Base-by-base conservation (phyloP, 2,113 vertebrate species). In the Alosa alosa region DNA sequence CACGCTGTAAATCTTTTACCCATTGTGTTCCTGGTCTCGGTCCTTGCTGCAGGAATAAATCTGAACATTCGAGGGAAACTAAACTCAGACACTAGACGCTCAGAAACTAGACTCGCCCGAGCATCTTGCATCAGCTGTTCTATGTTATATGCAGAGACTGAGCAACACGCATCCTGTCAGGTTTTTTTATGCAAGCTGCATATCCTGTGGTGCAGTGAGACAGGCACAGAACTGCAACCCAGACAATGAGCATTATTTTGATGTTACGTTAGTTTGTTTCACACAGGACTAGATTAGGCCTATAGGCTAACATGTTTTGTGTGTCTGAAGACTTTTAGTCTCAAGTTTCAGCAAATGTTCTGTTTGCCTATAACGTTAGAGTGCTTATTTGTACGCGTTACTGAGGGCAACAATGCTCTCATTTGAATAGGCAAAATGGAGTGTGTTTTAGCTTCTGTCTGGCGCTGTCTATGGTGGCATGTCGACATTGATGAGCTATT, bases 401-500 rank as follows among this genome's bases (percentile, higher is more conserved):
- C 72, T 64, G 83, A 89, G 86, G 36, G 82, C 72, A 87, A 89
- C 81, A 44, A 88, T 85, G 86, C 31, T 87, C 31, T 49, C 82
- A 8, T 60, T 86, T 85, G 72, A 84, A 68, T 41, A 11, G 60
- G 82, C 82, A 22, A 81, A 31, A 15, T 36, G 45, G 41, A 45
- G 36, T 82, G 81, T 57, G 83, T 50, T 31, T 39, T 8, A 81
- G 82, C 31, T 72, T 45, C 15, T 39, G 55, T 83, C 60, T 82
- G 81, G 72, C 84, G 84, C 85, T 55, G 17, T 86, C 49, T 44
- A 47, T 22, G 82, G 84, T 88, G 82, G 85, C 89, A 92, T 92
- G 92, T 92, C 90, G 91, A 88, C 89, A 93, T 91, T 91, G 91
- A 94, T 94, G 90, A 90, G 89, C 86, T 92, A 90, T 87, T 90